Base-by-base conservation (phyloP, 2,797 vertebrate genomes). In the Catamblyrhynchus diadema region DNA sequence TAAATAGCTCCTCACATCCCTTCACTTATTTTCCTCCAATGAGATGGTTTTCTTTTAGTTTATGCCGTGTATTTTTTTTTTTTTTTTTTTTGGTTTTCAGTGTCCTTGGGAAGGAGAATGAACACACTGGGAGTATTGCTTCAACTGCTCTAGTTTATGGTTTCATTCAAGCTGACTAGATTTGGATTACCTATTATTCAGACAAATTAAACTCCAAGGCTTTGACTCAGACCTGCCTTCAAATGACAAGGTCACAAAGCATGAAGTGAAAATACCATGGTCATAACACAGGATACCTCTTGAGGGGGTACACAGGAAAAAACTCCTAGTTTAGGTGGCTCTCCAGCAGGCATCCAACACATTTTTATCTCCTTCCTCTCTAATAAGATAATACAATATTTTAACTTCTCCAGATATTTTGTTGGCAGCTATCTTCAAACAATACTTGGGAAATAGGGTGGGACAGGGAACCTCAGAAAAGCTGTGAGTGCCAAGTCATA, bases 81-180 rank as follows among this genome's bases (percentile, higher is more conserved):
- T 42, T 4, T 9, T 23, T 42, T 71, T 77, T 7, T 41, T 56
- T 69, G 21, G 6, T 77, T 74, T 86, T n/a, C 30, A 57, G 3
- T 19, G 20, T 23, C 15, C 70, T 67, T 57, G 9, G 21, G n/a
- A 86, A 88, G 8, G 12, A 91, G 16, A 27, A 78, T 24, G 5
- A 0, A 0, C 53, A 65, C 6, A 30, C 15, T 21, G 1, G 8
- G 6, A 56, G 8, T 33, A 41, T 32, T 56, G 7, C 27, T 87
- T 83, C 41, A 50, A 0, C 10, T 35, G 32, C 21, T 70, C 9
- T 47, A 14, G 14, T 64, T 79, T 28, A 48, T 22, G 7, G 11
- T 67, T 90, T 83, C 1, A 1, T 48, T 81, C 37, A 78, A 50
- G 33, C 4, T 8, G 1, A 56, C 35, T 81, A 57, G n/a, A 7